These are phyloP conservation scores for Psammodynastes pulverulentus DNA, from an alignment of 2,113 vertebrate genomes.

Conservation along the genomic window DNA sequence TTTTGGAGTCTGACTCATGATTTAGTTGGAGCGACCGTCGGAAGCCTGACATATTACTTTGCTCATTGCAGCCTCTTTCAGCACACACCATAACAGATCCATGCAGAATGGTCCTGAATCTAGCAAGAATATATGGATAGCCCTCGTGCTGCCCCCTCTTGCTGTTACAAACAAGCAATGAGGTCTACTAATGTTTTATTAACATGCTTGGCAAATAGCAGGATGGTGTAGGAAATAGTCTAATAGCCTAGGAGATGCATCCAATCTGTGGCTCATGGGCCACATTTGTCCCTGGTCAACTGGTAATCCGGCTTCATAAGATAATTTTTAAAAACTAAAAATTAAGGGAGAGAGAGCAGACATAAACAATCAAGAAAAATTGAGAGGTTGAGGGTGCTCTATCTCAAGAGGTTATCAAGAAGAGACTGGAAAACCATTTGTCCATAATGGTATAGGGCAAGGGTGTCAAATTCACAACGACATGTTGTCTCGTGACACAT, in stretches of 20 bases:
- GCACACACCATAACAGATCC: neutral
- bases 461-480: too few species aligned
- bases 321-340: neutral
- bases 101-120: neutral
- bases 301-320: neutral
- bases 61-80: neutral
- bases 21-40: too few species aligned
- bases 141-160: neutral
- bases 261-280: neutral
- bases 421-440: neutral
- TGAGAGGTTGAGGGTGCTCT: neutral
- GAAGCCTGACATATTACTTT: too few species aligned
- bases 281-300: neutral
- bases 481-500: too few species aligned
- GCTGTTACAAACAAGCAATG: neutral
- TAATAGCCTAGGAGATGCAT: neutral
- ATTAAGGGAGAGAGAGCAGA: neutral
- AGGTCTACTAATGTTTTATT: neutral
- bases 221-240: constrained; percentile 4
- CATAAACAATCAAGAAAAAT: neutral
- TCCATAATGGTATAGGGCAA: neutral
- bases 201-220: constrained; percentile 1
- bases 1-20: too few species aligned
- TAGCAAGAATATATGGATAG: neutral
- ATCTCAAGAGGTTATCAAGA: neutral